Base-by-base conservation (phyloP, 2,888 invertebrate genomes). In the Drosophila mimetica region DNA sequence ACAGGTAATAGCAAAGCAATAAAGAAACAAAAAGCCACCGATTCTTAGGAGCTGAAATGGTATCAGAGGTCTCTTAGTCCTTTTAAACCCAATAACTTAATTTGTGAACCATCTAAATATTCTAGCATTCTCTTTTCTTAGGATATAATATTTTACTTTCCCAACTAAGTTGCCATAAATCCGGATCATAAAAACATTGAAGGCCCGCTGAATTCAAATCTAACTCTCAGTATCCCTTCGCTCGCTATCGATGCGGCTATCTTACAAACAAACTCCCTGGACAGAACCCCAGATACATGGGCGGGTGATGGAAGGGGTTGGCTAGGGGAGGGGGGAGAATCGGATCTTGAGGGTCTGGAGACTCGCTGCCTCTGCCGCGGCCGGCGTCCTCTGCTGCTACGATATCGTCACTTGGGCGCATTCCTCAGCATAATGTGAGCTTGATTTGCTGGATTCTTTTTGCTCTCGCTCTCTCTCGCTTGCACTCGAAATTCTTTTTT, bases 351-450 rank as follows among this genome's bases (percentile, higher is more conserved):
- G 87, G 66, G 46, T 30, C 46, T 30, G 46, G 14, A 46, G 48
- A 70, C 47, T 64, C 22, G 5, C 25, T 25, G 25, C 22, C 22
- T 5, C 61, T 60, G 66, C 61, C 61, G 13, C 44, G 1, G 44
- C n/a, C 44, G 63, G 44, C 61, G 74, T 73, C 71, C 84, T 60
- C 80, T 86, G 79, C 85, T 89, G 89, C 90, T 85, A 90, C 89
- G 86, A 88, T 87, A 89, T 89, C 89, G 89, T 89, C 89, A 89
- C 89, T 89, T 89, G 90, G 90, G 90, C 88, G 88, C 90, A 89
- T 89, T 89, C 89, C 90, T 86, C 73, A 86, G 86, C 88, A 89
- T 88, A 89, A 90, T 90, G 84, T 89, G 88, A 88, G 89, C 90
- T 90, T 90, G 90, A 89, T 89, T 90, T 89, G 90, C 89, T 90